These are phyloP conservation scores for Passer montanus DNA, from an alignment of 2,113 vertebrate genomes.

Conservation along the genomic window DNA sequence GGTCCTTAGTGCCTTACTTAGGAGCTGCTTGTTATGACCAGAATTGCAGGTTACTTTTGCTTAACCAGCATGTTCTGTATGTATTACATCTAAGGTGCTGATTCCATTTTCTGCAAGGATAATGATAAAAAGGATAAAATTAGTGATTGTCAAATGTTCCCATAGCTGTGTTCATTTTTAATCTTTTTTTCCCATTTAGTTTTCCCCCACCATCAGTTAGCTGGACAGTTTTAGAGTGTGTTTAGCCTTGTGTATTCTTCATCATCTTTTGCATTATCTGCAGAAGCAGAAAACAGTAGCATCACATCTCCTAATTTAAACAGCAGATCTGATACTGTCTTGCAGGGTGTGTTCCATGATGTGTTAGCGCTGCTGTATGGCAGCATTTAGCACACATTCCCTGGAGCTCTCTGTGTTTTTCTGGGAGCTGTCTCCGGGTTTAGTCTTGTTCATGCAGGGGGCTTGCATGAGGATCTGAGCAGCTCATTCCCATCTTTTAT, in stretches of 20 bases:
- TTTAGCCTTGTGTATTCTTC: not conserved
- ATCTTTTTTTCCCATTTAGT: not conserved
- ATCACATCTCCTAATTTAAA: not conserved
- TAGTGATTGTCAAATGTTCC: not conserved
- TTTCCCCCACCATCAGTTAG: not conserved
- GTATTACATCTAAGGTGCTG: not conserved
- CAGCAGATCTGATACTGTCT: not conserved
- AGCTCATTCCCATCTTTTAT: not conserved
- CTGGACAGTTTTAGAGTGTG: not conserved
- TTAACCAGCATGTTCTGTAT: not conserved
- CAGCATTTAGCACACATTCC: rapidly evolving
- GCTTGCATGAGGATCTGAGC: not conserved
- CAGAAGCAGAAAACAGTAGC: not conserved
- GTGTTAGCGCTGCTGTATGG: rapidly evolving
- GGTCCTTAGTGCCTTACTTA: not conserved
- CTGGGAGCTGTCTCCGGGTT: not conserved
- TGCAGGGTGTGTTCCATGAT: not conserved
- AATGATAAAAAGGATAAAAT: not conserved
- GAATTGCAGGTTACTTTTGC: not conserved
- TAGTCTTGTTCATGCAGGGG: not conserved
- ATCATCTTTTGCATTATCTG: not conserved
- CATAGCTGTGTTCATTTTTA: not conserved
- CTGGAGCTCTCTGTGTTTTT: not conserved
- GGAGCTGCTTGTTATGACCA: not conserved
- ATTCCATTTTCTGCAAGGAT: not conserved